Evolutionary conservation across 2,113 vertebrate genomes (phyloP).

Genomic region (Triplophysa dalaica): DNA sequence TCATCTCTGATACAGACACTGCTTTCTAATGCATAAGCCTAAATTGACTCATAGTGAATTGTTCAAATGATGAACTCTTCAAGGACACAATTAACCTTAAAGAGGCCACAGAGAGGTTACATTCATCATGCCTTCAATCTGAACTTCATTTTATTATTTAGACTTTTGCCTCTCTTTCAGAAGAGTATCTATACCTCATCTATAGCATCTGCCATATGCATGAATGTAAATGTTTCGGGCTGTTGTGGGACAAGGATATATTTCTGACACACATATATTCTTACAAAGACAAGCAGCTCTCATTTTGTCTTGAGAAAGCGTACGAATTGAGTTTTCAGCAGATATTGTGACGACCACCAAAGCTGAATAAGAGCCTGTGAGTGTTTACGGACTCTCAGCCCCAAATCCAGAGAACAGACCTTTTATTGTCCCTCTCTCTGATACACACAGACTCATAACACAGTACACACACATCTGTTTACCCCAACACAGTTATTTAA

Average conservation of each 20-base stretch:
- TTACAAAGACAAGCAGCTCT: too few relatives aligned
- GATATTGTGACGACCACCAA: not conserved
- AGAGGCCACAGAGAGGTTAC: not conserved
- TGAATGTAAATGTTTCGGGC: too few relatives aligned
- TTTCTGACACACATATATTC: too few relatives aligned
- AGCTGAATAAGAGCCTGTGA: not conserved
- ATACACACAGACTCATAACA: not conserved
- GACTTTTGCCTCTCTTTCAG: too few relatives aligned
- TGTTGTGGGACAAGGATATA: too few relatives aligned
- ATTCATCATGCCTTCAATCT: not conserved
- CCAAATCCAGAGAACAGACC: not conserved
- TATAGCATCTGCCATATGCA: too few relatives aligned
- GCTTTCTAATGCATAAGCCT: not conserved
- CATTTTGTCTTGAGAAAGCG: too few relatives aligned
- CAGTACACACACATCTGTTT: not conserved
- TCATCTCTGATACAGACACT: not conserved
- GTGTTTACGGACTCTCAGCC: too few relatives aligned
- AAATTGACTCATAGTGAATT: not conserved
- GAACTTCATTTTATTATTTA: not conserved
- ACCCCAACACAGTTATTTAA: not conserved
- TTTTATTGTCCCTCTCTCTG: not conserved
- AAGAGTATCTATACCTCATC: too few relatives aligned
- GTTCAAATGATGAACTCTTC: not conserved
- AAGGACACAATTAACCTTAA: not conserved
- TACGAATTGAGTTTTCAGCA: not conserved